Conservation (phyloP, 2,888 invertebrate species). For the Dryobotodes eremita region DNA sequence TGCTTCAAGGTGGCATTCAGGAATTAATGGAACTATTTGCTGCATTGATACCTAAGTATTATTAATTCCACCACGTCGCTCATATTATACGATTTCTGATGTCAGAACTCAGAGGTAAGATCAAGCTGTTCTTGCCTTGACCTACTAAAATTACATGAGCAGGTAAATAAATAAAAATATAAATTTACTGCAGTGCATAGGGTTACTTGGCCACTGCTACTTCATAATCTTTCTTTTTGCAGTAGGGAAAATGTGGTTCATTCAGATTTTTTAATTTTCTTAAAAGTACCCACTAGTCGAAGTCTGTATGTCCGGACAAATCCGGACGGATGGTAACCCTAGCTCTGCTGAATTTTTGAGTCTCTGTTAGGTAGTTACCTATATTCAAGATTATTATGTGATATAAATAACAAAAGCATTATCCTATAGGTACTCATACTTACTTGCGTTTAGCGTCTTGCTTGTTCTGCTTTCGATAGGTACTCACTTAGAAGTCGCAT, state of each 20-base stretch:
- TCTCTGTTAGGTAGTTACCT: background rate
- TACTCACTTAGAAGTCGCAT: background rate
- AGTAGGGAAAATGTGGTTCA: background rate
- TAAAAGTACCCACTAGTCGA: background rate
- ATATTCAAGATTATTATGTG: background rate
- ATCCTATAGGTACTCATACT: background rate
- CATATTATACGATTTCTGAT: constrained; percentile 68
- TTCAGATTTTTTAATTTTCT: background rate
- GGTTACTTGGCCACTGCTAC: background rate
- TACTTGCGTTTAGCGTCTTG: background rate
- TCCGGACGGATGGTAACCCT: background rate
- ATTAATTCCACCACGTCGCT: constrained; percentile 46
- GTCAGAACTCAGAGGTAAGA: constrained; percentile 60
- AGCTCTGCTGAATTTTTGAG: constrained; percentile 25
- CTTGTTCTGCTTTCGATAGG: background rate
- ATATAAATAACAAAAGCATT: constrained; percentile 13
- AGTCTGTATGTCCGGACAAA: too few species aligned
- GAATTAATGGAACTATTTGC: constrained; percentile 39
- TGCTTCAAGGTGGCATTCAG: constrained; percentile 48
- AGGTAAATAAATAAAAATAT: constrained; percentile 40
- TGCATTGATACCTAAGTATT: constrained; percentile 38
- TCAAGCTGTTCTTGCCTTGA: constrained; percentile 65
- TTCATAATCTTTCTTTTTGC: background rate
- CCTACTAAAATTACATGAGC: constrained; percentile 53
- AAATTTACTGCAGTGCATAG: background rate